Conservation (phyloP, 35 echinoderm and acorn worm genomes). For the Apostichopus californicus region DNA sequence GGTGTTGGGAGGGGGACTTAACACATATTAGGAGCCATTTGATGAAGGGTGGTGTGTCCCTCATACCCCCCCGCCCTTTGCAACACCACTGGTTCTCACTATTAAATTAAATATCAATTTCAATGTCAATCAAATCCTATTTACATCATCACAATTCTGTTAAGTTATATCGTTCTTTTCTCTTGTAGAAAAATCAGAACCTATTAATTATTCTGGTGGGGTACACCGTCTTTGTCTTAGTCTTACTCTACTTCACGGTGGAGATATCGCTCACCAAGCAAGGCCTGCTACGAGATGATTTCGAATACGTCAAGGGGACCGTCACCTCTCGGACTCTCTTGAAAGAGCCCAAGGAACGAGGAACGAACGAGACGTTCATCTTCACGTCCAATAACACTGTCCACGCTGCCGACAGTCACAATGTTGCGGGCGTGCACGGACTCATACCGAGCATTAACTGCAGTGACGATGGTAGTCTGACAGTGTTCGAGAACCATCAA, state of each 20-base stretch:
- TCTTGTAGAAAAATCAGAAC: background rate
- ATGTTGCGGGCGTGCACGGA: background rate
- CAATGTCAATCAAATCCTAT: too few species aligned
- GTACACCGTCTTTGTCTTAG: background rate
- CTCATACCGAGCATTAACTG: slow-evolving; percentile 23
- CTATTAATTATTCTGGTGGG: background rate
- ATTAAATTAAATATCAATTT: too few species aligned
- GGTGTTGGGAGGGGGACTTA: background rate
- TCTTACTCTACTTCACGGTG: background rate
- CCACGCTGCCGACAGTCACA: too few species aligned
- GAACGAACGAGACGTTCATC: background rate
- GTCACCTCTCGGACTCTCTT: background rate
- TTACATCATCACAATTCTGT: too few species aligned
- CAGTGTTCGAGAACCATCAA: background rate
- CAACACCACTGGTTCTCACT: too few species aligned
- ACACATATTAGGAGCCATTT: background rate
- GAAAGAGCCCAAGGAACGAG: background rate
- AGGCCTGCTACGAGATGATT: background rate
- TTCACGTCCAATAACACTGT: background rate
- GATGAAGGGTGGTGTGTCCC: too few species aligned
- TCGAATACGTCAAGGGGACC: background rate
- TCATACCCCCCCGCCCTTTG: too few species aligned
- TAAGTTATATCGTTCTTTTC: background rate
- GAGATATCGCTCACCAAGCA: background rate
- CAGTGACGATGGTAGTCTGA: background rate